phyloP scores from a whole-genome alignment of 2,113 vertebrate genomes.

The Bufo gargarizans region DNA sequence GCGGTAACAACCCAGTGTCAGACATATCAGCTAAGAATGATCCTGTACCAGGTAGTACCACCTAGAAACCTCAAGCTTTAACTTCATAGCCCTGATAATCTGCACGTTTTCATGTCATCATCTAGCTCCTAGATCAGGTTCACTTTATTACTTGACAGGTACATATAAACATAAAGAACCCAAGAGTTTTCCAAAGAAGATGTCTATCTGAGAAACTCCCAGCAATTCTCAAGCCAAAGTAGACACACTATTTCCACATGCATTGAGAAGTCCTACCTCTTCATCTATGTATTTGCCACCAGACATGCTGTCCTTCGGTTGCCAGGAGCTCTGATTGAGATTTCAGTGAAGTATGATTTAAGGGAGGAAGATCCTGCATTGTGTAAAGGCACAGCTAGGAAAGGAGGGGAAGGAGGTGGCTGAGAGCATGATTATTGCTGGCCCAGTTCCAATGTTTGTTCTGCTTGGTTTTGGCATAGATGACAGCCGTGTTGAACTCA shows the following conservation, averaged over 20 bases:
- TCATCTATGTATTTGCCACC: conserved; percentile 88
- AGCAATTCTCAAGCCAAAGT: neutral
- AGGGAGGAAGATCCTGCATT: conserved; percentile 71
- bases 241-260: neutral
- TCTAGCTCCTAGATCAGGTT: neutral
- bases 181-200: neutral
- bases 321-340: conserved; percentile 66
- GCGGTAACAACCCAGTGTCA: conserved; percentile 31
- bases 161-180: neutral
- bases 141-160: conserved; percentile 15
- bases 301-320: conserved; percentile 83
- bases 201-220: neutral
- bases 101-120: neutral
- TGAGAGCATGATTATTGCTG: conserved; percentile 65
- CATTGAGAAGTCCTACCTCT: conserved; percentile 73
- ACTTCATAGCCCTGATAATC: neutral
- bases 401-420: conserved; percentile 70
- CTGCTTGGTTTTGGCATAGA: conserved; percentile 64
- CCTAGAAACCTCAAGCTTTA: neutral
- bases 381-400: conserved; percentile 61
- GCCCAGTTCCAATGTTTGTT: conserved; percentile 69
- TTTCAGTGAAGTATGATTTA: conserved; percentile 66
- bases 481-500: conserved; percentile 63
- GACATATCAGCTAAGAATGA: conserved; percentile 14
- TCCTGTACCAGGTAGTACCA: conserved; percentile 30